These are phyloP conservation scores for Ephialtes manifestator DNA, from an alignment of 2,888 invertebrate genomes.

Conservation along the genomic window DNA sequence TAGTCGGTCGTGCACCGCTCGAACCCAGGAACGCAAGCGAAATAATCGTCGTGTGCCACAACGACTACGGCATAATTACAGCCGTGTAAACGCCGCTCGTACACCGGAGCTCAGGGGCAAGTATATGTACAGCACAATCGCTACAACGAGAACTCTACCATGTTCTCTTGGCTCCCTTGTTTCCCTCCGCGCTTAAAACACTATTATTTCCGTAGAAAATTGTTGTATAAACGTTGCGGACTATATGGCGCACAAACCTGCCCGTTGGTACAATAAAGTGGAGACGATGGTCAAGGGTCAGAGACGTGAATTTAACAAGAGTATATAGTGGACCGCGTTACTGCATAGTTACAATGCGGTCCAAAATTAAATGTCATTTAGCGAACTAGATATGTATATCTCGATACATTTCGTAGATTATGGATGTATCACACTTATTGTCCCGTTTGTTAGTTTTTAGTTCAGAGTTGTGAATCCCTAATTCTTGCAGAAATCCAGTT, in stretches of 20 bases:
- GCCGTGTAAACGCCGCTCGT: slow-evolving; percentile 36
- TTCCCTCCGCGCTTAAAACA: slow-evolving; percentile 46
- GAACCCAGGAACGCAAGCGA: neutral
- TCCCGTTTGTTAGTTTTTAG: too few species aligned
- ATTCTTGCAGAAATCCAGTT: too few species aligned
- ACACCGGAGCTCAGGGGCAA: slow-evolving; percentile 41
- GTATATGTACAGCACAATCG: slow-evolving; percentile 43
- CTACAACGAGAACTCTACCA: slow-evolving; percentile 14
- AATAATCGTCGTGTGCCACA: slow-evolving; percentile 54
- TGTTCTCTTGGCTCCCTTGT: slow-evolving; percentile 38
- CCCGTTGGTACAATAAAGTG: slow-evolving; percentile 34
- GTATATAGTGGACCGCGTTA: neutral
- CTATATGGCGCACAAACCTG: slow-evolving; percentile 6
- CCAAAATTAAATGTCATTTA: slow-evolving; percentile 31
- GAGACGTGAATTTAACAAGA: slow-evolving; percentile 41
- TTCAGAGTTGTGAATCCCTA: too few species aligned
- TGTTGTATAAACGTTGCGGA: slow-evolving; percentile 50
- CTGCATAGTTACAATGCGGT: neutral
- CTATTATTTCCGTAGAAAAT: slow-evolving; percentile 57
- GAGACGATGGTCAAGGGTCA: neutral
- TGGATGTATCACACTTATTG: too few species aligned
- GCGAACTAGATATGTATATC: neutral
- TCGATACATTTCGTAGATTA: too few species aligned
- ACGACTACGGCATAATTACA: slow-evolving; percentile 51
- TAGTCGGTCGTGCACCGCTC: neutral